A percentile compares a stretch with the other conserved stretches of the same genome.
Evolutionary conservation across 2,113 vertebrate species (phyloP).

Genomic region (Pungitius pungitius): DNA sequence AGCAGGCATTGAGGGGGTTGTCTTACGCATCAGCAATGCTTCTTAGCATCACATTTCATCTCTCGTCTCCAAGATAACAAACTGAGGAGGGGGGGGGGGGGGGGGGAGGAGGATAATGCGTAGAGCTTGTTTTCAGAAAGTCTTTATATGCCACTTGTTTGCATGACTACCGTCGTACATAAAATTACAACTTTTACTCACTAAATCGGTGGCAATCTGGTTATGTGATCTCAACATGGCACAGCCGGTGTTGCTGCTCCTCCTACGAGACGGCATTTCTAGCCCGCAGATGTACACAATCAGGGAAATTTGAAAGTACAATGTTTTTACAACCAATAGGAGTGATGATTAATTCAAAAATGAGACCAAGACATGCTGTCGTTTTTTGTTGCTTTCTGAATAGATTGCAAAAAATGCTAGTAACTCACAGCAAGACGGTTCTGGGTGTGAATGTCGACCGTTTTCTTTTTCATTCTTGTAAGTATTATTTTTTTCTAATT

Average conservation of each 20-base stretch:
- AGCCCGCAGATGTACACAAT: constrained; percentile 22
- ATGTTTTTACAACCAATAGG: constrained; percentile 24
- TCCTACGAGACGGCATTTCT: neutral
- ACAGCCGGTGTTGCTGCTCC: neutral
- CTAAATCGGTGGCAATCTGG: neutral
- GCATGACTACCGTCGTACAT: neutral
- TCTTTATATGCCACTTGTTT: neutral
- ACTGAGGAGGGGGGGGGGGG: constrained; percentile 8
- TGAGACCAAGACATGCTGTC: neutral
- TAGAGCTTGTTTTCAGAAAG: constrained; percentile 14
- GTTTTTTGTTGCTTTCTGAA: constrained; percentile 1
- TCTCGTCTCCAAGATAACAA: constrained; percentile 57
- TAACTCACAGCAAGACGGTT: too few relatives aligned
- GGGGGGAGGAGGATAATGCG: constrained; percentile 38
- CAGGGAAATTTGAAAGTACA: constrained; percentile 1
- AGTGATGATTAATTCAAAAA: constrained; percentile 11
- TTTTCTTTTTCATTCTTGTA: neutral
- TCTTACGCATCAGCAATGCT: constrained; percentile 59
- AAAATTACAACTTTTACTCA: neutral
- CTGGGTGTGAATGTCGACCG: neutral
- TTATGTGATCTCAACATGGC: neutral
- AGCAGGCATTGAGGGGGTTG: constrained; percentile 55
- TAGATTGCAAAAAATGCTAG: too few relatives aligned
- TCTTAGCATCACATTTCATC: constrained; percentile 46
- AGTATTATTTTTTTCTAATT: neutral